Evolutionary conservation across 2,113 vertebrate species (phyloP).

Genomic region (Dipodomys spectabilis): DNA sequence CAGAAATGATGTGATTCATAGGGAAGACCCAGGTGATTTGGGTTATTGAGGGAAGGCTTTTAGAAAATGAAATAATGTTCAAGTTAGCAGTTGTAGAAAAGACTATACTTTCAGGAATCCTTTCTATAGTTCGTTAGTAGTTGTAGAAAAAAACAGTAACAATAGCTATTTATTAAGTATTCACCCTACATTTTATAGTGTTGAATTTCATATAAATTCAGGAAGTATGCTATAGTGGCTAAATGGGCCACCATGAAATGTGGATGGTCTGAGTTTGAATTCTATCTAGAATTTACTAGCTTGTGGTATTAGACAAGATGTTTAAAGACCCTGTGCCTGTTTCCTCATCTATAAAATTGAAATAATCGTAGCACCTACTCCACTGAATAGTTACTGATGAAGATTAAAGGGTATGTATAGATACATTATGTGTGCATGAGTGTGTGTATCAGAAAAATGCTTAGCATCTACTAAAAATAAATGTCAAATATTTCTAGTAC

Average conservation of each 20-base stretch:
- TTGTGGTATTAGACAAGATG: constrained; percentile 32
- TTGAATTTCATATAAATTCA: background rate
- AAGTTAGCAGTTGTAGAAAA: background rate
- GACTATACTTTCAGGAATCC: too few relatives aligned
- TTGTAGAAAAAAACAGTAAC: constrained; percentile 3
- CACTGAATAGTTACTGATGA: background rate
- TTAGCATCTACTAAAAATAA: background rate
- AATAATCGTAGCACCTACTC: background rate
- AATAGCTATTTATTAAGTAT: background rate
- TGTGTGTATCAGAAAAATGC: background rate
- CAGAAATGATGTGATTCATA: background rate
- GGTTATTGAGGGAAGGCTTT: constrained; percentile 4
- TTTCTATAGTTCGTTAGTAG: background rate
- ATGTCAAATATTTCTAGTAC: background rate
- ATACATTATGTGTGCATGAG: background rate
- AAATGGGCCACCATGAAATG: background rate
- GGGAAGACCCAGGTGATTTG: background rate
- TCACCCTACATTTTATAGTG: background rate
- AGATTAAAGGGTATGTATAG: background rate
- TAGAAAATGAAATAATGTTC: background rate
- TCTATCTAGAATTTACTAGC: background rate
- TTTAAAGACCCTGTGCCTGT: constrained; percentile 30
- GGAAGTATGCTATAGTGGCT: background rate
- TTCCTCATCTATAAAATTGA: constrained; percentile 38
- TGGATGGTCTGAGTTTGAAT: background rate